These are phyloP conservation scores for Peromyscus leucopus DNA, from an alignment of 2,113 vertebrate species.

Conservation along the genomic window DNA sequence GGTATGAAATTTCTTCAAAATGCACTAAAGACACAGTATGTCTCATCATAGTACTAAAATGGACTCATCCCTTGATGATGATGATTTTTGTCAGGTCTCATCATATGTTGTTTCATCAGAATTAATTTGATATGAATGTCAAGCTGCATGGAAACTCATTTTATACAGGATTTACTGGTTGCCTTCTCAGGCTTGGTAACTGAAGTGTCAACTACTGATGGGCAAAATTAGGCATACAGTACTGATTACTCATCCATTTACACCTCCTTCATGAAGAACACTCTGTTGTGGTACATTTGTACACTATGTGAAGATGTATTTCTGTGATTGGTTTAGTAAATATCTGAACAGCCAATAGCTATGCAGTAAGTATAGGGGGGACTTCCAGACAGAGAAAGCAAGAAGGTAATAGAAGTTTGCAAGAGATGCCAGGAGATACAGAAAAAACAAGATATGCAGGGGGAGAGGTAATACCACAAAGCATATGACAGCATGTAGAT, in stretches of 20 bases:
- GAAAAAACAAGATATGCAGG: background rate
- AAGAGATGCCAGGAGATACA: background rate
- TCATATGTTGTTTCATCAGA: conserved; percentile 75
- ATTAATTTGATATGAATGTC: conserved; percentile 84
- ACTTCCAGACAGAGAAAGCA: background rate
- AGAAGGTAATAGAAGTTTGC: background rate
- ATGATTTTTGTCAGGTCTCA: conserved; percentile 77
- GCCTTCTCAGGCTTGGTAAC: conserved; percentile 77
- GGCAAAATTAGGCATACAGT: conserved; percentile 54
- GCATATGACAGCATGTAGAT: background rate
- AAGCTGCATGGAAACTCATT: conserved; percentile 79
- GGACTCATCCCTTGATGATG: conserved; percentile 63
- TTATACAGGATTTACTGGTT: conserved; percentile 75
- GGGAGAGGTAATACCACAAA: background rate
- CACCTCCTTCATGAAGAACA: background rate
- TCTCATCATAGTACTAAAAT: conserved; percentile 74
- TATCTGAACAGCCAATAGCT: background rate
- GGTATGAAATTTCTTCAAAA: conserved; percentile 78
- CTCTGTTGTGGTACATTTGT: background rate
- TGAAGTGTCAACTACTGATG: conserved; percentile 60
- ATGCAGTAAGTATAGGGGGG: background rate
- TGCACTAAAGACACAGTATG: conserved; percentile 78
- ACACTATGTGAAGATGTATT: too few relatives aligned
- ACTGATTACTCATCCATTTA: conserved; percentile 56
- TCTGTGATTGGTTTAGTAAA: background rate